Evolutionary conservation across 2,888 invertebrate genomes (phyloP).

Genomic region (Sesia bembeciformis): DNA sequence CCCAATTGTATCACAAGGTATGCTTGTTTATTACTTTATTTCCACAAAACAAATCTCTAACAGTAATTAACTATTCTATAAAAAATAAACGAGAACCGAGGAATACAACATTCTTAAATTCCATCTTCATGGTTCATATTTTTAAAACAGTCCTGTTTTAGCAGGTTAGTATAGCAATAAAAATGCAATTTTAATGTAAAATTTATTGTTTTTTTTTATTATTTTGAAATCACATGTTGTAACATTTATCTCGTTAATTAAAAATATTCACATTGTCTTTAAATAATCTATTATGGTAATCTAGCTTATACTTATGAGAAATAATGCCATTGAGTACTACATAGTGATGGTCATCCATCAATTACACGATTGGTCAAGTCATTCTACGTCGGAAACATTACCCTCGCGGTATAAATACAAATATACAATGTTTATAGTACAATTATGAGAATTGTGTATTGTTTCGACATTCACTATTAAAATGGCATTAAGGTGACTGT

Average conservation of each 20-base stretch:
- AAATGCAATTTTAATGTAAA: slow-evolving; percentile 55
- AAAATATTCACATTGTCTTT: slow-evolving; percentile 80
- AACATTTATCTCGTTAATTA: slow-evolving; percentile 79
- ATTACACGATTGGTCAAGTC: slow-evolving; percentile 69
- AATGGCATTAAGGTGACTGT: too few relatives aligned
- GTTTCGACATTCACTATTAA: too few relatives aligned
- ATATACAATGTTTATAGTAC: slow-evolving; percentile 69
- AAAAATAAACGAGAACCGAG: too few relatives aligned
- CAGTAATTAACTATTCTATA: too few relatives aligned
- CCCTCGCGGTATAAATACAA: slow-evolving; percentile 62
- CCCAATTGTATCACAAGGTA: too few relatives aligned
- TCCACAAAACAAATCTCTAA: too few relatives aligned
- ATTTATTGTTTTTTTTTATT: slow-evolving; percentile 78
- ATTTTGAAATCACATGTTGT: slow-evolving; percentile 77
- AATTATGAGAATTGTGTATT: slow-evolving; percentile 45
- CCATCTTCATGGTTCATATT: too few relatives aligned
- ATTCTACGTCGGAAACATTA: slow-evolving; percentile 57
- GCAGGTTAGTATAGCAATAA: slow-evolving; percentile 1
- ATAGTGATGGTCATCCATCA: slow-evolving; percentile 42
- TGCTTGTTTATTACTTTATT: too few relatives aligned
- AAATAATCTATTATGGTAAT: slow-evolving; percentile 76
- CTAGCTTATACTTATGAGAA: slow-evolving; percentile 72
- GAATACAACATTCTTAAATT: too few relatives aligned
- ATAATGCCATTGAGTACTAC: slow-evolving; percentile 72
- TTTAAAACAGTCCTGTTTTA: too few relatives aligned